Base-by-base conservation (phyloP, 1,140 invertebrate genomes). In the Melipona quadrifasciata region DNA sequence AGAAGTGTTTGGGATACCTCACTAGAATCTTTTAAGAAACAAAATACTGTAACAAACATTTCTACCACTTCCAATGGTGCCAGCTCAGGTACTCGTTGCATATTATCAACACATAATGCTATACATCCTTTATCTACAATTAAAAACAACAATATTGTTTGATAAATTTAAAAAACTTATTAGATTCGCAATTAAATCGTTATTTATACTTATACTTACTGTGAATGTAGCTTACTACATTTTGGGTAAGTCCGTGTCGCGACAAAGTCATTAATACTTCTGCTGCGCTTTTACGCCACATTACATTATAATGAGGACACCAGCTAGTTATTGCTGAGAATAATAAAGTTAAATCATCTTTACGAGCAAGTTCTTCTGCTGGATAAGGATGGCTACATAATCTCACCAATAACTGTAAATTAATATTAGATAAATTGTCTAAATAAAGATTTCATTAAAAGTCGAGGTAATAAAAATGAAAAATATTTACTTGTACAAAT, bases 41-140 rank as follows among this genome's bases (percentile, higher is more conserved):
- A 99, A 95, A 99, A 99, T 55, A 99, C 97, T 21, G 98, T 99
- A 57, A 99, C 98, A 95, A 99, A 99, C 98, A 99, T 99, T 95
- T 99, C 98, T 21, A 99, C 98, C 86, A 99, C 97, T 95, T 99
- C 99, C 90, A 99, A 95, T n/a, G 98, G 98, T 86, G 97, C 97
- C 90, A 99, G 95, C 94, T 99, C 98, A 90, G 97, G 97, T 95
- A 98, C 97, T 92, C 97, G 96, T 95, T 99, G 97, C 98, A 99
- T 99, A 95, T 99, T 99, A 93, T 99, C 98, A 90, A 99, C 97
- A 95, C 99, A 99, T 75, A 98, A 95, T 77, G 97, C 96, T 87
- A 99, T 97, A 96, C 99, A 99, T 81, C 97, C 97, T 95, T 99
- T 99, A 94, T 97, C 98, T 99, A 93, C 27, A 96, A 96, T 90